Percentiles rank a stretch among this genome's conserved stretches.
phyloP scores from a whole-genome alignment of 2,113 vertebrate genomes.

The Amblyopsis rosae region DNA sequence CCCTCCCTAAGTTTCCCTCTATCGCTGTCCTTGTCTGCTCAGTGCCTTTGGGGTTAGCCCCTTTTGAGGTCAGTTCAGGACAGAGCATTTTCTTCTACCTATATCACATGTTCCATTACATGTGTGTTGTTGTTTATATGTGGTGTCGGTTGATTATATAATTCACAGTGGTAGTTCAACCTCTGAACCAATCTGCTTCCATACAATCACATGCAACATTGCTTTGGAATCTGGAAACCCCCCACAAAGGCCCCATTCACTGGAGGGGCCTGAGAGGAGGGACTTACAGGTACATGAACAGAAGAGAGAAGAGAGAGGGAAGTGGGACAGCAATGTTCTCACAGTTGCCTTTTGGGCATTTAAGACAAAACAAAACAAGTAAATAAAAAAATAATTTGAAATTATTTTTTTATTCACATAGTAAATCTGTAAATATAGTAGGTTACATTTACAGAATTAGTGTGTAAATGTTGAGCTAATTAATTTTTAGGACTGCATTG shows the following conservation, averaged over 20 bases:
- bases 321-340: constrained; percentile 22
- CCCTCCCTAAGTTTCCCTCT: constrained; percentile 43
- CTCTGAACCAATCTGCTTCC: constrained; percentile 28
- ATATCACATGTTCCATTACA: constrained; percentile 4
- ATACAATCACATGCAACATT: constrained; percentile 64
- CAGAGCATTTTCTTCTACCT: neutral
- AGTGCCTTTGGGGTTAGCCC: constrained; percentile 28
- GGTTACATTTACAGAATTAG: neutral
- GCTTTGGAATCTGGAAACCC: constrained; percentile 61
- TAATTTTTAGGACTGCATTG: constrained; percentile 7
- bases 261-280: constrained; percentile 45
- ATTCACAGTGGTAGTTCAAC: neutral
- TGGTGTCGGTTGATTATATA: neutral
- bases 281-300: constrained; percentile 38
- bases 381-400: neutral
- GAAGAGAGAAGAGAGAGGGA: constrained; percentile 29
- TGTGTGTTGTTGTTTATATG: neutral
- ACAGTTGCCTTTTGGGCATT: constrained; percentile 11
- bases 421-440: neutral
- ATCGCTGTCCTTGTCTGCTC: constrained; percentile 23
- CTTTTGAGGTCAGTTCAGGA: constrained; percentile 9
- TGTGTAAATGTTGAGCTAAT: neutral
- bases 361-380: neutral
- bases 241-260: constrained; percentile 70
- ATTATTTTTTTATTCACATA: neutral